Percentiles rank a stretch among this genome's conserved stretches.
Conservation (phyloP, 2,113 vertebrate genomes). For the Cathartes aura region DNA sequence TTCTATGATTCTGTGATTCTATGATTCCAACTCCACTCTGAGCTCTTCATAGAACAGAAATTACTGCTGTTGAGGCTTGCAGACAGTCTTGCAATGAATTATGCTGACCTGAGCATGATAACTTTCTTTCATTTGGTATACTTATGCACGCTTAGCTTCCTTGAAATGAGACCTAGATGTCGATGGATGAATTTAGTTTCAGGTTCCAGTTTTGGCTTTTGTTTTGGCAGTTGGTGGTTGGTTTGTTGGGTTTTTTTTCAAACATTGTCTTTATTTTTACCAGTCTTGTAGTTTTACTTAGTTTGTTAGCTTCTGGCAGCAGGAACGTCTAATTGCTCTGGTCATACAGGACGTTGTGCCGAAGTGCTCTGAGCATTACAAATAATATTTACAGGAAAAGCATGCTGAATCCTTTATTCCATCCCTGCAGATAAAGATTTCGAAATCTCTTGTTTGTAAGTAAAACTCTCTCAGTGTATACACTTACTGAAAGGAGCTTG, state of each 20-base stretch:
- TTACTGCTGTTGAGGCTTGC: neutral
- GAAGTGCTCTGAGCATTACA: neutral
- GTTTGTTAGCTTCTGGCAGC: neutral
- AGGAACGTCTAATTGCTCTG: neutral
- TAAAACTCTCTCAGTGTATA: constrained; percentile 7
- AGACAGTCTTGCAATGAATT: neutral
- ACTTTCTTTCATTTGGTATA: neutral
- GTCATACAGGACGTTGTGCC: neutral
- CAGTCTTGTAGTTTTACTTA: neutral
- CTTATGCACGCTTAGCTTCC: neutral
- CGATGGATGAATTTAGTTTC: neutral
- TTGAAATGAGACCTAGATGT: neutral
- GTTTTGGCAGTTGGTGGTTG: neutral
- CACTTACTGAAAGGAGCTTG: neutral
- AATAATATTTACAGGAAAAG: constrained; percentile 32
- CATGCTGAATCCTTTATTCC: constrained; percentile 27
- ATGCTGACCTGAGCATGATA: neutral
- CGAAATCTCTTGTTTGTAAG: constrained; percentile 13
- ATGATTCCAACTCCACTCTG: neutral
- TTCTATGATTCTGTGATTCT: neutral
- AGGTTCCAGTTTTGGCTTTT: neutral
- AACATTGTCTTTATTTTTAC: neutral
- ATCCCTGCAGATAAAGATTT: constrained; percentile 22
- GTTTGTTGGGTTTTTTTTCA: neutral
- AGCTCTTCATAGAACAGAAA: neutral